Conservation (phyloP, 2,888 invertebrate genomes). For the Carabus problematicus region DNA sequence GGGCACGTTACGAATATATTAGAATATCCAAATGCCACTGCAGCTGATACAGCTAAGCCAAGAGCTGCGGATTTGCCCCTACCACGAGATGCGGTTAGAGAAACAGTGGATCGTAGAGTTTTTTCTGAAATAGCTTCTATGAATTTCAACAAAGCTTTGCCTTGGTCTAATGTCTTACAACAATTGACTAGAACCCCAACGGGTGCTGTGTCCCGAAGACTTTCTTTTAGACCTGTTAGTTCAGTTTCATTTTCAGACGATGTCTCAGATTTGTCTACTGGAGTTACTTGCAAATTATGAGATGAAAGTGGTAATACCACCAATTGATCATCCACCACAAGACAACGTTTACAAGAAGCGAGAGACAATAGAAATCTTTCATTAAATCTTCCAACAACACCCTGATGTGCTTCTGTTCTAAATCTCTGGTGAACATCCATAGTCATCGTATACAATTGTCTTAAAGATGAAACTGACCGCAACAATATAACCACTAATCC, state of each 20-base stretch:
- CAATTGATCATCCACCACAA: slow-evolving; percentile 94
- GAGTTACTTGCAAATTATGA: slow-evolving; percentile 80
- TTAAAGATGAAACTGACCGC: slow-evolving; percentile 83
- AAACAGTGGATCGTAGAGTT: slow-evolving; percentile 85
- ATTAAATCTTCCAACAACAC: slow-evolving; percentile 93
- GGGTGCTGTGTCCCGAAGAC: slow-evolving; percentile 88
- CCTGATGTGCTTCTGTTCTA: slow-evolving; percentile 92
- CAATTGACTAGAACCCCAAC: slow-evolving; percentile 87
- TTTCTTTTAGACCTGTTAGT: slow-evolving; percentile 79
- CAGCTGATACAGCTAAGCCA: slow-evolving; percentile 89
- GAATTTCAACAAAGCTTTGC: slow-evolving; percentile 88
- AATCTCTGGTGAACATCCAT: slow-evolving; percentile 99
- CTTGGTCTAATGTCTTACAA: slow-evolving; percentile 94
- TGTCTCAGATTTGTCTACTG: slow-evolving; percentile 67
- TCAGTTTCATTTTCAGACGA: slow-evolving; percentile 64
- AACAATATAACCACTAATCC: slow-evolving; percentile 91
- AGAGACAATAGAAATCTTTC: slow-evolving; percentile 93
- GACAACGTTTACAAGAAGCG: slow-evolving; percentile 83
- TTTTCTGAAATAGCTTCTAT: slow-evolving; percentile 96
- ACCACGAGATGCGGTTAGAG: slow-evolving; percentile 94
- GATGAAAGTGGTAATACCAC: slow-evolving; percentile 92
- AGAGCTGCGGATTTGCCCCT: slow-evolving; percentile 98
- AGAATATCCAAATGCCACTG: slow-evolving; percentile 80
- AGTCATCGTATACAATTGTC: slow-evolving; percentile 93
- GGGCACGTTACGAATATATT: slow-evolving; percentile 98